phyloP scores from a whole-genome alignment of 2,113 vertebrate genomes.

The Panurus biarmicus region DNA sequence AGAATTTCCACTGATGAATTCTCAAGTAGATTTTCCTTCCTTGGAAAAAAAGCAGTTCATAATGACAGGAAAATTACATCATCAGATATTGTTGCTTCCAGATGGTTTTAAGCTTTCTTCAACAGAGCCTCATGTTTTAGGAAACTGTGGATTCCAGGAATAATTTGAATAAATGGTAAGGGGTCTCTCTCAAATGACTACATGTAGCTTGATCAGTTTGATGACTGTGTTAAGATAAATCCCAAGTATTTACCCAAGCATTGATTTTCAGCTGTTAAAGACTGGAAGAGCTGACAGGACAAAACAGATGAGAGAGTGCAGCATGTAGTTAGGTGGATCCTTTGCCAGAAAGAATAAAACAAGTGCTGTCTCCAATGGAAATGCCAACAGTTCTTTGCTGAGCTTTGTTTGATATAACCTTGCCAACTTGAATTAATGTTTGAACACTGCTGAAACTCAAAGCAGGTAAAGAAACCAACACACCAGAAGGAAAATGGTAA shows the following conservation, averaged over 20 bases:
- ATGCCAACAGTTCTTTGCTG: background rate
- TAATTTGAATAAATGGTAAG: background rate
- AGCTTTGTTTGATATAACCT: background rate
- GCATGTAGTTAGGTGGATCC: background rate
- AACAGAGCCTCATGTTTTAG: background rate
- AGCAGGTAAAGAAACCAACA: constrained; percentile 3
- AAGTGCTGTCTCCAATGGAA: background rate
- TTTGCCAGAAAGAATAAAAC: background rate
- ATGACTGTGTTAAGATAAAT: background rate
- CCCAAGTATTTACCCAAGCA: background rate
- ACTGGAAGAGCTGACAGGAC: background rate
- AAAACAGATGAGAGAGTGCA: background rate
- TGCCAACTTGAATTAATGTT: background rate
- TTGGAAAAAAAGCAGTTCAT: background rate
- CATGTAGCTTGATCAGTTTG: background rate
- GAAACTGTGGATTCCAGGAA: background rate
- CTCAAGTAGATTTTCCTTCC: constrained; percentile 33
- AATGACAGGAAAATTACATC: constrained; percentile 20
- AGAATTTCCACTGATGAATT: constrained; percentile 25
- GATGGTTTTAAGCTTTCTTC: constrained; percentile 36
- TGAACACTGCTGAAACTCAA: constrained; percentile 2
- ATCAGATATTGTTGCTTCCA: constrained; percentile 20
- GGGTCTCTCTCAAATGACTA: background rate
- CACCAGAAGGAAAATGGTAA: background rate
- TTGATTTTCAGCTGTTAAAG: background rate